phyloP scores from a whole-genome alignment of 2,113 vertebrate species.

The Megalops atlanticus region DNA sequence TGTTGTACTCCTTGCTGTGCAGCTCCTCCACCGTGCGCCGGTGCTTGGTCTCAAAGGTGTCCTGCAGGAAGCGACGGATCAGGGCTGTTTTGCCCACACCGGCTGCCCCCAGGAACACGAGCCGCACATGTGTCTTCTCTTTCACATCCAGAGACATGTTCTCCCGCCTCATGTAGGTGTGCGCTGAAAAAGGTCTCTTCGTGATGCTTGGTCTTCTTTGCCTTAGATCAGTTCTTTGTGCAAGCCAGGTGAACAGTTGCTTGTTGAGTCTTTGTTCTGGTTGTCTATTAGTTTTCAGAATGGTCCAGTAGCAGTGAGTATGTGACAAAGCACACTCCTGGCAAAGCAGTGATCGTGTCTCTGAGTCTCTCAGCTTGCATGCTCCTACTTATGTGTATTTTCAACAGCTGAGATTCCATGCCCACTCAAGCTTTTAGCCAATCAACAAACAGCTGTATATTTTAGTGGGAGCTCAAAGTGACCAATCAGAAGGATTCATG shows the following conservation, averaged over 20 bases:
- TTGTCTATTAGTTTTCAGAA: not conserved
- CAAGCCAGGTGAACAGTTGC: not conserved
- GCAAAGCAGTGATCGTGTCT: constrained; percentile 6
- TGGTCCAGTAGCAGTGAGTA: not conserved
- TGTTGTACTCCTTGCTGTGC: constrained; percentile 85
- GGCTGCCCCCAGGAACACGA: constrained; percentile 86
- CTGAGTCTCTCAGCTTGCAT: constrained; percentile 29
- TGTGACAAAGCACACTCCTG: not conserved
- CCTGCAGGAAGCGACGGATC: constrained; percentile 83
- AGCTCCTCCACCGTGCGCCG: constrained; percentile 88
- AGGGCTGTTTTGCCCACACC: constrained; percentile 87
- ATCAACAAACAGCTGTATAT: constrained; percentile 51
- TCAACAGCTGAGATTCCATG: constrained; percentile 40
- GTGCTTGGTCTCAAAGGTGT: constrained; percentile 86
- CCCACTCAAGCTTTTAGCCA: constrained; percentile 48
- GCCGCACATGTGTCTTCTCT: constrained; percentile 81
- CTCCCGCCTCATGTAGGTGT: not conserved
- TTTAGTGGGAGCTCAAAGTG: constrained; percentile 35
- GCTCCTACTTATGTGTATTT: constrained; percentile 61
- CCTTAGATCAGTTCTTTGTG: not conserved
- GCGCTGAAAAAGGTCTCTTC: not conserved
- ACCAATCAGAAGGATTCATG: constrained; percentile 57
- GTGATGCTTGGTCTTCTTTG: not conserved
- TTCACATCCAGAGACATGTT: constrained; percentile 81
- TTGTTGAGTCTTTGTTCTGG: not conserved